phyloP scores from a whole-genome alignment of 2,888 invertebrate genomes.

The Apamea anceps region DNA sequence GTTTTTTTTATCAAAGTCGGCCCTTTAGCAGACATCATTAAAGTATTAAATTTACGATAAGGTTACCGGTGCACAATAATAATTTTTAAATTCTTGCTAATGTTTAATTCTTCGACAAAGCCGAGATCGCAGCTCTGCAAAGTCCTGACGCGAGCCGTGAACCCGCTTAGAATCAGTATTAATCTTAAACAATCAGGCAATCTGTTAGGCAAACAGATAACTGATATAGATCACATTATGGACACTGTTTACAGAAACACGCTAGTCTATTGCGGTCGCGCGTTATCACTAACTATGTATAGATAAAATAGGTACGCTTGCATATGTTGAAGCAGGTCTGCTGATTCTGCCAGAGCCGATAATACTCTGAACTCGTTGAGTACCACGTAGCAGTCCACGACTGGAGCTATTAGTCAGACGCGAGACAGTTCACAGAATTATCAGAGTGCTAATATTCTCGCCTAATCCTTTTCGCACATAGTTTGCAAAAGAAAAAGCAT shows the following conservation, averaged over 20 bases:
- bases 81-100: constrained; percentile 71
- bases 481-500: constrained; percentile 76
- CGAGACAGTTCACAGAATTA: constrained; percentile 67
- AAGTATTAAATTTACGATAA: constrained; percentile 88
- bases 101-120: constrained; percentile 57
- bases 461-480: constrained; percentile 77
- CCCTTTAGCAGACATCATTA: constrained; percentile 84
- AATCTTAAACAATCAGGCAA: constrained; percentile 47
- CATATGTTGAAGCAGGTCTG: constrained; percentile 34
- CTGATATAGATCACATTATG: constrained; percentile 52
- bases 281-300: constrained; percentile 49
- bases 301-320: constrained; percentile 31
- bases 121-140: constrained; percentile 36
- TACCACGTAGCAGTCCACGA: constrained; percentile 12
- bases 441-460: constrained; percentile 61
- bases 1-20: constrained; percentile 82
- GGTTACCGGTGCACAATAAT: constrained; percentile 76
- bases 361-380: constrained; percentile 35
- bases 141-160: constrained; percentile 21
- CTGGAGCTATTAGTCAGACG: constrained; percentile 51
- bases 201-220: constrained; percentile 41
- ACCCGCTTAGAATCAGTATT: constrained; percentile 13
- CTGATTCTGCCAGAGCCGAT: constrained; percentile 24
- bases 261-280: constrained; percentile 40
- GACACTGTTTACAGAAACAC: constrained; percentile 48